Evolutionary conservation across 2,888 invertebrate species (phyloP).

Genomic region (Mesodorylaimus sp.): DNA sequence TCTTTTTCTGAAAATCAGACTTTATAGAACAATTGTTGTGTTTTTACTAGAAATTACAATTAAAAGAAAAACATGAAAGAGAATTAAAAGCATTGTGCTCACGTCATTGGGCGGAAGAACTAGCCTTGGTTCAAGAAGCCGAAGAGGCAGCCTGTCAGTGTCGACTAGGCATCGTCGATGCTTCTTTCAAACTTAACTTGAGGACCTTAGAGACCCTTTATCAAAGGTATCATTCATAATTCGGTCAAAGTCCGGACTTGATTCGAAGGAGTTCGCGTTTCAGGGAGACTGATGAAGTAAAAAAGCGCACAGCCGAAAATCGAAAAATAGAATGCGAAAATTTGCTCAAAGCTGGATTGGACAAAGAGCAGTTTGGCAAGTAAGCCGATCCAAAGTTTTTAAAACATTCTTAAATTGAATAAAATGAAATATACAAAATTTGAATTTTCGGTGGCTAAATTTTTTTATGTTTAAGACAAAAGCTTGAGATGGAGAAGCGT

Average conservation of each 20-base stretch:
- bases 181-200: background rate
- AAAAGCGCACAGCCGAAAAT: background rate
- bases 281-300: background rate
- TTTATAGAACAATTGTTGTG: background rate
- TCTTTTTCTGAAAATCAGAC: background rate
- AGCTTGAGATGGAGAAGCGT: background rate
- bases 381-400: background rate
- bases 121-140: background rate
- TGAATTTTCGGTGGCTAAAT: background rate
- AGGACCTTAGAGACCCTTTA: conserved; percentile 3
- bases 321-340: background rate
- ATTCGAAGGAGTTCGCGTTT: background rate
- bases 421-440: background rate
- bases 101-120: conserved; percentile 3
- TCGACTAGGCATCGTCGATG: background rate
- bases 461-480: conserved; percentile 4
- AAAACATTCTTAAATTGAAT: background rate
- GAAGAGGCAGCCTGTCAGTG: background rate
- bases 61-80: background rate
- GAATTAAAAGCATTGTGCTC: background rate
- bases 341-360: background rate
- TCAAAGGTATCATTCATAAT: background rate
- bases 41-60: background rate
- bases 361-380: conserved; percentile 2
- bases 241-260: background rate